Evolutionary conservation across 2,113 vertebrate species (phyloP).

Genomic region (Daphoenositta chrysoptera): DNA sequence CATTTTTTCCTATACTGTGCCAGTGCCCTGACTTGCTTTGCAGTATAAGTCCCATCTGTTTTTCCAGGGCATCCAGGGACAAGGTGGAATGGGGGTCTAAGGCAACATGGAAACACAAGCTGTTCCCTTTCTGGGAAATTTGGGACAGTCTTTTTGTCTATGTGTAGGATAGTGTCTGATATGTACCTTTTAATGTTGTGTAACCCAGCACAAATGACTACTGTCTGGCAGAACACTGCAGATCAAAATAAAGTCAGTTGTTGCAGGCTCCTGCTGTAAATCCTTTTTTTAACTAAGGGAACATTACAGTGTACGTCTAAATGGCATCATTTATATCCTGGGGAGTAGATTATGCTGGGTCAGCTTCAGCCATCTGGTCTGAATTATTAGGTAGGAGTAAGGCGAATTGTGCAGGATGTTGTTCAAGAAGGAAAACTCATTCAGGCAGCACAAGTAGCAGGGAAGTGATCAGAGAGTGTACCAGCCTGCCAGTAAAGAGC

Average conservation of each 20-base stretch:
- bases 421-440: slow-evolving; percentile 18
- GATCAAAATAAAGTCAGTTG: slow-evolving; percentile 44
- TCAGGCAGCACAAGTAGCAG: neutral
- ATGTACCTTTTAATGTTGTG: slow-evolving; percentile 15
- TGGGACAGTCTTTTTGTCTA: slow-evolving; percentile 7
- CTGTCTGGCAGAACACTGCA: neutral
- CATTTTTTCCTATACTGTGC: neutral
- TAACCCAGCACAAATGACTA: slow-evolving; percentile 15
- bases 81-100: slow-evolving; percentile 37
- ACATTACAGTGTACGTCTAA: slow-evolving; percentile 34
- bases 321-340: slow-evolving; percentile 47
- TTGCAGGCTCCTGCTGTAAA: slow-evolving; percentile 14
- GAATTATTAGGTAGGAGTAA: slow-evolving; percentile 49
- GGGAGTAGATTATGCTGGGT: slow-evolving; percentile 51
- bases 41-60: slow-evolving; percentile 43
- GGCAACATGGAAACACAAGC: slow-evolving; percentile 37
- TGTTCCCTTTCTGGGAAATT: slow-evolving; percentile 40
- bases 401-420: neutral
- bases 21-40: slow-evolving; percentile 16
- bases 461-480: slow-evolving; percentile 27
- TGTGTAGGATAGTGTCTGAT: slow-evolving; percentile 17
- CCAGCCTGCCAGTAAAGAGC: slow-evolving; percentile 8
- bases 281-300: slow-evolving; percentile 7
- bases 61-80: slow-evolving; percentile 49
- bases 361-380: slow-evolving; percentile 54